Evolutionary conservation across 2,888 invertebrate species (phyloP).

Genomic region (Ectropis crepuscularia): DNA sequence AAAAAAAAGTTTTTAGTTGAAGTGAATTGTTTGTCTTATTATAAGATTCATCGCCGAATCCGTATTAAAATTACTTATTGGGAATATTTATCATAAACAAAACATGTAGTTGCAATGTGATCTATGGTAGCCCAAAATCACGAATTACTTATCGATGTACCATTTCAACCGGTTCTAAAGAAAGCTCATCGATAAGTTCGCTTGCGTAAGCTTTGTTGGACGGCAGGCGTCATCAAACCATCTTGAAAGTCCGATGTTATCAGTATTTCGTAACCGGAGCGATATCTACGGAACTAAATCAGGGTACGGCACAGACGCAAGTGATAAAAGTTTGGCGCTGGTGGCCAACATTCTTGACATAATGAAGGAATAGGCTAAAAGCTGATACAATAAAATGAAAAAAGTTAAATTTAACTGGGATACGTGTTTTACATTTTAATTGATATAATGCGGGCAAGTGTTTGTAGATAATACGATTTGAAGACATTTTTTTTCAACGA

Average conservation of each 20-base stretch:
- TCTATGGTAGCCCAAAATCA: conserved; percentile 3
- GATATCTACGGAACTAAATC: conserved; percentile 45
- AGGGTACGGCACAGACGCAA: conserved; percentile 19
- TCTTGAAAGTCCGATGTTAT: conserved; percentile 74
- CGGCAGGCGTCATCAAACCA: conserved; percentile 69
- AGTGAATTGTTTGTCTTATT: no score
- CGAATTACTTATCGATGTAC: conserved; percentile 35
- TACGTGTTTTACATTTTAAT: no score
- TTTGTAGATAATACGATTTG: no score
- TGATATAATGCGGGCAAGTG: no score
- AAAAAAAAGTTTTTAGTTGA: no score
- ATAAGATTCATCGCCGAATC: no score
- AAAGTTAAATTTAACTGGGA: no score
- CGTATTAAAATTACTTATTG: no score
- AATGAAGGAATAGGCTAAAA: no score
- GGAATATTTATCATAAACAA: not conserved
- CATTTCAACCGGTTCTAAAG: conserved; percentile 51
- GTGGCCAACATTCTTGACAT: no score
- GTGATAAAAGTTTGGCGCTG: conserved; percentile 10
- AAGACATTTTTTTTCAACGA: no score
- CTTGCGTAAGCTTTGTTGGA: conserved; percentile 71
- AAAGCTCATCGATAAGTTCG: conserved; percentile 61
- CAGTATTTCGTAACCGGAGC: conserved; percentile 69
- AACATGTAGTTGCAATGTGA: not conserved
- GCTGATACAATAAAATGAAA: no score